Percentiles rank a stretch among this genome's conserved stretches.
These are phyloP conservation scores for Porites lobata DNA, from an alignment of 92 coral and sea anemone species.

Conservation along the genomic window DNA sequence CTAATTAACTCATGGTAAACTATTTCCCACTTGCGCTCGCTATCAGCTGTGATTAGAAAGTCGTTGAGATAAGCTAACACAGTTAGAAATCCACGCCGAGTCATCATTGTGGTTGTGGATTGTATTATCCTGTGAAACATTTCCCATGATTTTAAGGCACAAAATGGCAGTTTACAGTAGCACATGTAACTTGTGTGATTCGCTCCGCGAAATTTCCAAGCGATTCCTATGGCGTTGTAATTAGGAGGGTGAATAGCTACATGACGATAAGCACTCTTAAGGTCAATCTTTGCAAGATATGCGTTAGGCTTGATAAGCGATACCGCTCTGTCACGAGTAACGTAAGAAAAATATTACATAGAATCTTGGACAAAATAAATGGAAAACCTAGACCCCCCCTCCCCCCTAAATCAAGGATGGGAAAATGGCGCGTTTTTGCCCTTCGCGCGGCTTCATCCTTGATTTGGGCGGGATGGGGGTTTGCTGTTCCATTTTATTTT, in stretches of 20 bases:
- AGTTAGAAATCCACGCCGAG: constrained; percentile 29
- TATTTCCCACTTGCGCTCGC: constrained; percentile 15
- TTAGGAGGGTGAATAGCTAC: constrained; percentile 49
- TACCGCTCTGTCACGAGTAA: constrained; percentile 29
- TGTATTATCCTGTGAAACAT: background rate
- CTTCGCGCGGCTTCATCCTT: too few species aligned
- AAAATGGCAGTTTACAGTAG: background rate
- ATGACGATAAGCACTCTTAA: constrained; percentile 43
- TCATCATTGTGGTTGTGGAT: constrained; percentile 32
- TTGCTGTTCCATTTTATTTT: too few species aligned
- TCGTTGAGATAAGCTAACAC: constrained; percentile 60
- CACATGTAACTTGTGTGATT: background rate
- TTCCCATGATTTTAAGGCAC: background rate
- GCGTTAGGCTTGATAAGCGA: constrained; percentile 19
- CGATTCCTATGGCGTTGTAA: constrained; percentile 27
- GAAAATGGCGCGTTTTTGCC: too few species aligned
- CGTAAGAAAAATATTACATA: constrained; percentile 31
- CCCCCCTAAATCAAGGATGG: too few species aligned
- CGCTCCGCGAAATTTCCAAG: constrained; percentile 39
- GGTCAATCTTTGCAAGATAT: constrained; percentile 62
- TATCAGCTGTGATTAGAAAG: constrained; percentile 37
- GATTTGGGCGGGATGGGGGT: too few species aligned
- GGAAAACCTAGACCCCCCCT: too few species aligned
- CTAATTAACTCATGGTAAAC: background rate
- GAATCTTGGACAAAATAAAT: too few species aligned